A percentile compares a stretch with the other conserved stretches of the same genome.
Evolutionary conservation across 2,113 vertebrate genomes (phyloP).

Genomic region (Hemichromis elongatus): DNA sequence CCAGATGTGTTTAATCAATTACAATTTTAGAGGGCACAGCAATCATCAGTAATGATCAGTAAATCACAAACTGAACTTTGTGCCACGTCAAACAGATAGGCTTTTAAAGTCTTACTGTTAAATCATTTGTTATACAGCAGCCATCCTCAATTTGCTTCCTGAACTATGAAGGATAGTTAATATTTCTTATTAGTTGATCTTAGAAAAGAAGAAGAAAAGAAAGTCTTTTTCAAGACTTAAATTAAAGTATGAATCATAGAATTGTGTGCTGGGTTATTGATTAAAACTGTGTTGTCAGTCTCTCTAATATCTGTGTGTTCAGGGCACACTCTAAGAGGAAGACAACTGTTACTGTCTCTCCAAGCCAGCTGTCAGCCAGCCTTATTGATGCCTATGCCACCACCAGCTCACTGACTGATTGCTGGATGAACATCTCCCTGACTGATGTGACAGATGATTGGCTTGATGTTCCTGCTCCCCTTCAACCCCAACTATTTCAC

Average conservation of each 20-base stretch:
- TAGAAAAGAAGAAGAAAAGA: too few species aligned
- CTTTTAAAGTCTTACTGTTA: neutral
- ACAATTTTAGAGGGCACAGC: neutral
- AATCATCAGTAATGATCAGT: neutral
- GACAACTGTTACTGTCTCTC: conserved; percentile 22
- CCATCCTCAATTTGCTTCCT: neutral
- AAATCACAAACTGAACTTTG: neutral
- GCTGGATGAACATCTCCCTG: conserved; percentile 55
- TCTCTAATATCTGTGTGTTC: neutral
- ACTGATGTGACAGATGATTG: conserved; percentile 71
- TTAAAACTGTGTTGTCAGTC: neutral
- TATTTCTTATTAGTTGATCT: neutral
- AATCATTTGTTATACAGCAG: neutral
- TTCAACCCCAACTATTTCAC: neutral
- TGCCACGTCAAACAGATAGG: neutral
- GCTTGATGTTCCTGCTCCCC: conserved; percentile 39
- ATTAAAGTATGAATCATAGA: neutral
- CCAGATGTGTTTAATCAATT: neutral
- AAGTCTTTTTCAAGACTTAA: neutral
- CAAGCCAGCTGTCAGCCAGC: conserved; percentile 49
- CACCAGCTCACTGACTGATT: conserved; percentile 57
- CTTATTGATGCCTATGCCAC: conserved; percentile 67
- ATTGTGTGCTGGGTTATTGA: neutral
- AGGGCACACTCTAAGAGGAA: conserved; percentile 25
- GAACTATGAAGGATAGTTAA: neutral